Evolutionary conservation across 2,888 invertebrate species (phyloP), one percentile per base, ranked within the genome.

Genomic region (Amphipyra tragopoginis): DNA sequence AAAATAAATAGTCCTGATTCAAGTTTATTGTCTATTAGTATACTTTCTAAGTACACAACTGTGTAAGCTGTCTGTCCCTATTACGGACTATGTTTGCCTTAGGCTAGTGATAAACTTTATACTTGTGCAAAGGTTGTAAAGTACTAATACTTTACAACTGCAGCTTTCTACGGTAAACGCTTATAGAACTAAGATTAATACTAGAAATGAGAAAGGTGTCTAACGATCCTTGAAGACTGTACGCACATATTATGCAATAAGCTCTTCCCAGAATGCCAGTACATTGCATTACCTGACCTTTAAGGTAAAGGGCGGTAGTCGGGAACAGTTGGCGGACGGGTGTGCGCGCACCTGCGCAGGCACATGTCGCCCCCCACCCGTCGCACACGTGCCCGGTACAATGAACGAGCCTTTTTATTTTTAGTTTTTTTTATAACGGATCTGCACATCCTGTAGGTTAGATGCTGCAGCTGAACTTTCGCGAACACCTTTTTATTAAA

Each of bases 281-380:
- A 52, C 39, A 44, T 36, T 11, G 47, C 39, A 34, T 47, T 74
- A 75, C 55, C 65, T 53, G 48, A 67, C 70, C 66, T 79, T 71
- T 71, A 58, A 48, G 43, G 55, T 51, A 67, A 75, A 70, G 64
- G 64, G 75, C 75, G 67, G 58, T 44, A 67, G 59, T 72, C 49
- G 55, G 55, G 67, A 77, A 75, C 82, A 82, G 82, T 79, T 79
- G 82, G 78, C 61, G 51, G 70, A 55, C 72, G 77, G 77, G 69
- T 79, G 82, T 58, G 59, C 50, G 65, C 71, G 67, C 79, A 84
- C 82, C 83, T 85, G 84, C 77, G 56, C 70, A 15, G 47, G 70
- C 84, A 82, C 79, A 83, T 83, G 82, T 77, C 69, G 61, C 64
- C 62, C 65, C 53, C 61, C 71, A 56, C 61, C 72, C 65, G 71